Conservation (phyloP, 2,888 invertebrate genomes). For the Parnassius mnemosyne region DNA sequence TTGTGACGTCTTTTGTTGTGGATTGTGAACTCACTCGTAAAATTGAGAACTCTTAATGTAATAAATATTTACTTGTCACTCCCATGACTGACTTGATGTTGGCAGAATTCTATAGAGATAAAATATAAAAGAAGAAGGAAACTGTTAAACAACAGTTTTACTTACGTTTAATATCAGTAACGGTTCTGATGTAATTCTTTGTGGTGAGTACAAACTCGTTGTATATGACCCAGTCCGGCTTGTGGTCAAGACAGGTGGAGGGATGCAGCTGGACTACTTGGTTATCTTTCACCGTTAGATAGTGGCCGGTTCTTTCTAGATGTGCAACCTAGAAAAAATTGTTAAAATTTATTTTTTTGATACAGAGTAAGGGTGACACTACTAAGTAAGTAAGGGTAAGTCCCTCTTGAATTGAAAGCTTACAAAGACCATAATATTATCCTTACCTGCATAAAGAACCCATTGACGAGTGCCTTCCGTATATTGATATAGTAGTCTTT, state of each 20-base stretch:
- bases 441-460: conserved; percentile 99
- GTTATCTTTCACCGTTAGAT: conserved; percentile 99
- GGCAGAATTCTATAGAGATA: too few species aligned
- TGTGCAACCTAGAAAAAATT: conserved; percentile 89
- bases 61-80: too few species aligned
- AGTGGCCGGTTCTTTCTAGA: conserved; percentile 98
- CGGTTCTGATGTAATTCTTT: conserved; percentile 99
- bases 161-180: conserved; percentile 99
- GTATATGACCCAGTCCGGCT: conserved; percentile 99
- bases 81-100: too few species aligned
- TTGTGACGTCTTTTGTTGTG: too few species aligned
- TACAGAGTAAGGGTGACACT: too few species aligned
- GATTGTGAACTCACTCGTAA: too few species aligned
- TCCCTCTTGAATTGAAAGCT: too few species aligned
- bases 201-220: conserved; percentile 99
- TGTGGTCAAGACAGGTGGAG: conserved; percentile 99
- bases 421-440: not conserved
- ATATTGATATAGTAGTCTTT: conserved; percentile 99
- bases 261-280: conserved; percentile 99
- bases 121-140: too few species aligned
- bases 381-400: too few species aligned
- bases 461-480: conserved; percentile 97
- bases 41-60: too few species aligned
- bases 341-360: too few species aligned
- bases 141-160: conserved; percentile 33